These are phyloP conservation scores for Cynopterus brachyotis DNA, from an alignment of 2,113 vertebrate genomes.

Conservation along the genomic window DNA sequence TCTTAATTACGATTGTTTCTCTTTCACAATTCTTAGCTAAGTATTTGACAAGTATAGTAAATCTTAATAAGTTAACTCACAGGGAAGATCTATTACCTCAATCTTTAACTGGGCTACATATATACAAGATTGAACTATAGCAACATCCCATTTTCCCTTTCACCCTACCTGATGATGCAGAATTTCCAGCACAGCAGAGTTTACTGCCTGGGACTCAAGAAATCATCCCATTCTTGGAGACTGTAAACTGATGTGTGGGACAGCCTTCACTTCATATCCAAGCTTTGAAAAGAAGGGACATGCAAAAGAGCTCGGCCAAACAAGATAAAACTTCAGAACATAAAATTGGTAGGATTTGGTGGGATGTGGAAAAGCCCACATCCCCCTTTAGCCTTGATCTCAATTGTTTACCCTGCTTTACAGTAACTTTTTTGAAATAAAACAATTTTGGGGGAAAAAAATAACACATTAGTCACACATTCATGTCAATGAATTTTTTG, in stretches of 20 bases:
- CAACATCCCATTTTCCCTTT: not conserved
- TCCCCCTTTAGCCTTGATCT: not conserved
- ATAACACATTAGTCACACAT: not conserved
- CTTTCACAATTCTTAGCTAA: not conserved
- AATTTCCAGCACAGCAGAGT: not conserved
- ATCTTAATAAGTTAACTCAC: not conserved
- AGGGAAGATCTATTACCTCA: not conserved
- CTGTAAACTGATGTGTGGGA: not conserved
- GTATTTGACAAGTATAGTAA: constrained; percentile 2
- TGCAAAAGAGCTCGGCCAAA: not conserved
- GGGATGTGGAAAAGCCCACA: not conserved
- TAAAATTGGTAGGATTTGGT: not conserved
- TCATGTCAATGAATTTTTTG: not conserved
- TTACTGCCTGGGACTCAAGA: not conserved
- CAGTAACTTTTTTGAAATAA: not conserved
- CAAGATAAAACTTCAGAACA: not conserved
- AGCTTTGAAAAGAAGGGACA: not conserved
- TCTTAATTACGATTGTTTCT: not conserved
- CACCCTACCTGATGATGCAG: not conserved
- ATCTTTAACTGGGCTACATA: not conserved
- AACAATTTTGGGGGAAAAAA: not conserved
- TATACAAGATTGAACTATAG: not conserved
- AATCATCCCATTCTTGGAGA: constrained; percentile 8
- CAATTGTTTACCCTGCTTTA: not conserved
- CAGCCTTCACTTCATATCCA: not conserved